These are phyloP conservation scores for Temnothorax ravouxi DNA, from an alignment of 2,888 invertebrate species.

Conservation along the genomic window DNA sequence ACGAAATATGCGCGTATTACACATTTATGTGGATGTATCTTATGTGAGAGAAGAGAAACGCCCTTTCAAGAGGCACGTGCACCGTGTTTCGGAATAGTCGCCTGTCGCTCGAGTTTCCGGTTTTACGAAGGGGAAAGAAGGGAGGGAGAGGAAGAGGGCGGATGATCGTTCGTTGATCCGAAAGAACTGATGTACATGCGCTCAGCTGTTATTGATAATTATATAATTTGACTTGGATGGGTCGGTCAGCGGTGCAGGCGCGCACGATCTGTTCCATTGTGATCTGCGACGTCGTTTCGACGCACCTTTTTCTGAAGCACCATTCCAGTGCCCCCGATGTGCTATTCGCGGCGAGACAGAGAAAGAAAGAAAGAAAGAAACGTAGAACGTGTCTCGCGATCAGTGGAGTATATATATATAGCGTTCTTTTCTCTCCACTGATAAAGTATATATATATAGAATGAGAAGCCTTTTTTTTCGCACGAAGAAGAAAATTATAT, in stretches of 20 bases:
- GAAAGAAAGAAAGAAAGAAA: background rate
- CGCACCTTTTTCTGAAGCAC: background rate
- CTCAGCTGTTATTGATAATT: constrained; percentile 51
- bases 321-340: background rate
- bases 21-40: constrained; percentile 6
- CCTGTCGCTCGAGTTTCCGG: constrained; percentile 11
- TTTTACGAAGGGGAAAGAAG: background rate
- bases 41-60: constrained; percentile 15
- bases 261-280: background rate
- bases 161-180: constrained; percentile 32
- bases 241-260: constrained; percentile 59
- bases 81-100: constrained; percentile 27
- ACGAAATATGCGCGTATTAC: background rate
- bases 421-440: too few relatives aligned
- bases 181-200: constrained; percentile 49
- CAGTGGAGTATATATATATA: too few relatives aligned
- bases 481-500: background rate
- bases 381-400: background rate
- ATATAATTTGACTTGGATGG: constrained; percentile 60
- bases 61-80: constrained; percentile 6
- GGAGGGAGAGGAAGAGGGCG: background rate
- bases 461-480: background rate
- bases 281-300: background rate
- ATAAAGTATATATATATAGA: too few relatives aligned
- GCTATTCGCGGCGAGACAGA: background rate